Conservation (phyloP, 2,888 invertebrate genomes). For the Coleophora flavipennella region DNA sequence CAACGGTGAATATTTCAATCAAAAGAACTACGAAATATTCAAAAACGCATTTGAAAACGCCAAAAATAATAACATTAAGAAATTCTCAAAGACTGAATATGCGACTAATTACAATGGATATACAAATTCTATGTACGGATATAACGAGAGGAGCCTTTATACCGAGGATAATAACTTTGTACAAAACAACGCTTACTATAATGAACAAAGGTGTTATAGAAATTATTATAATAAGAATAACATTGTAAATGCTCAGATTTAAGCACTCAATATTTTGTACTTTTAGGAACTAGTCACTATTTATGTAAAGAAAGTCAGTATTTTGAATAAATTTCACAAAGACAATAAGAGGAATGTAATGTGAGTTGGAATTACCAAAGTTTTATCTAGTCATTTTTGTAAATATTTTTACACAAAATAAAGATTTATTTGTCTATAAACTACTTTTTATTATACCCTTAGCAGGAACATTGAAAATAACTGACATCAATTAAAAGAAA, state of each 20-base stretch:
- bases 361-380: conserved; percentile 36
- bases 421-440: conserved; percentile 20
- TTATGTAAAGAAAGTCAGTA: conserved; percentile 12
- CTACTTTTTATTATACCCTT: background rate
- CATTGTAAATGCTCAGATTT: conserved; percentile 59
- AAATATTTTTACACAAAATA: conserved; percentile 17
- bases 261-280: conserved; percentile 1
- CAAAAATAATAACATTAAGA: conserved; percentile 43
- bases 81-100: conserved; percentile 34
- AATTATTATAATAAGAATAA: conserved; percentile 49
- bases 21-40: conserved; percentile 73
- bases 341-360: conserved; percentile 35
- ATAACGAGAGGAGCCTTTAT: conserved; percentile 41
- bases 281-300: conserved; percentile 22
- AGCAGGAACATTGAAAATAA: background rate
- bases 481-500: conserved; percentile 22
- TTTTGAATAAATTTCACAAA: conserved; percentile 22
- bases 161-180: conserved; percentile 35
- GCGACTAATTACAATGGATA: conserved; percentile 28
- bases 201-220: conserved; percentile 54
- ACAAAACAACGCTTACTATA: conserved; percentile 45
- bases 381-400: conserved; percentile 53
- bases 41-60: conserved; percentile 71
- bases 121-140: conserved; percentile 33
- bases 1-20: conserved; percentile 52